A percentile compares a stretch with the other conserved stretches of the same genome.
These are phyloP conservation scores for Cyanoliseus patagonus DNA, from an alignment of 2,113 vertebrate genomes.

Conservation along the genomic window DNA sequence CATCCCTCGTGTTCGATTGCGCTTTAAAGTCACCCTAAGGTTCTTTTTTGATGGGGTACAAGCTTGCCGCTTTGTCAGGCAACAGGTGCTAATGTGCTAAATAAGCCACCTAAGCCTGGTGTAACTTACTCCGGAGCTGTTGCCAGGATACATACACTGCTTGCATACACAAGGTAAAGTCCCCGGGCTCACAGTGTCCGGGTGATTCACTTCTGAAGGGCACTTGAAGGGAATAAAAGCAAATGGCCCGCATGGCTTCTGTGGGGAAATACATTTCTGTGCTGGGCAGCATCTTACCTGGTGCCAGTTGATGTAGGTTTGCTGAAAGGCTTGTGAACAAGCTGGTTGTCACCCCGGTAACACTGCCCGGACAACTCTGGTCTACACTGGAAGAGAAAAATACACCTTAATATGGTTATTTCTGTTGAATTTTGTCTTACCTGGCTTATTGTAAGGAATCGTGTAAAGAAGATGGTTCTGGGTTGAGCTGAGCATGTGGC, in stretches of 20 bases:
- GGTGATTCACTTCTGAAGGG: conserved; percentile 33
- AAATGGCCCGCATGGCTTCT: neutral
- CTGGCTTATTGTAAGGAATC: neutral
- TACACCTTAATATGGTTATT: rapidly evolving
- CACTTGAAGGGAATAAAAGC: conserved; percentile 32
- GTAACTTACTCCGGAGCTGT: conserved; percentile 35
- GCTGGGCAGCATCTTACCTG: neutral
- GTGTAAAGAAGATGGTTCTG: neutral
- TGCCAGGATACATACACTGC: conserved; percentile 56
- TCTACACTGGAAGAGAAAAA: neutral
- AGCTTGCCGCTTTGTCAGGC: neutral
- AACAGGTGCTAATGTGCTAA: conserved; percentile 65
- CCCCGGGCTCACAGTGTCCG: neutral
- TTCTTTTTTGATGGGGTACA: neutral
- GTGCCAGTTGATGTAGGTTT: neutral
- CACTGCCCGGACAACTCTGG: neutral
- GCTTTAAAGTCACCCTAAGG: neutral
- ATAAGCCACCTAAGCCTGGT: conserved; percentile 39
- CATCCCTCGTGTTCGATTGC: neutral
- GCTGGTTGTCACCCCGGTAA: neutral
- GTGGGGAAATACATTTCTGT: neutral
- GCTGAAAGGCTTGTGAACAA: neutral
- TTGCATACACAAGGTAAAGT: conserved; percentile 13
- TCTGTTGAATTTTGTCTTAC: neutral
- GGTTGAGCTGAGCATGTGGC: neutral